Base-by-base conservation (phyloP, 2,888 invertebrate genomes). In the Parnassius orleans region DNA sequence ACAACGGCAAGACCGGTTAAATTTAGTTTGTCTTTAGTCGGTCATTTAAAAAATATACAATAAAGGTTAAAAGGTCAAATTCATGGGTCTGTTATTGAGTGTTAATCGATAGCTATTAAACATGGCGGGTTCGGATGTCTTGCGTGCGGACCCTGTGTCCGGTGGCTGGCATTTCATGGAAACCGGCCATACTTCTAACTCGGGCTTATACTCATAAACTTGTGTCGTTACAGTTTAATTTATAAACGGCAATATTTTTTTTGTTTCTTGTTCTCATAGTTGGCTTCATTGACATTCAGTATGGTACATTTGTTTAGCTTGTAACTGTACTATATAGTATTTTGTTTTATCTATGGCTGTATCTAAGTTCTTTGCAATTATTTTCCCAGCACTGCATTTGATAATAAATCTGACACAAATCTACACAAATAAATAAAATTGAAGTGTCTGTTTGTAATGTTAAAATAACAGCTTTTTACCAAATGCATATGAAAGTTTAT, bases 131-230 rank as follows among this genome's bases (percentile, higher is more conserved):
- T 71, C 66, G 75, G 73, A 75, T 75, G 66, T 61, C 74, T 83
- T 76, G 84, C 84, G 82, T 84, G 85, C 76, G 68, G 74, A 66
- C 64, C 63, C 68, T 64, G 66, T 70, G 66, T 75, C 71, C 71
- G 70, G 71, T 74, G 74, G 79, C 77, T 84, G 85, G 80, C 84
- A 85, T 84, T 85, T 85, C 78, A 80, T 80, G 78, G 76, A 80
- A 78, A 77, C 79, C 76, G 76, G 78, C 79, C 74, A 73, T 76
- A 74, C 76, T 75, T 77, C 77, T 76, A 80, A 77, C 55, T 51
- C 42, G 54, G 63, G 51, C 61, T 57, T 64, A 62, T 65, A 57
- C 61, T 57, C 64, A 61, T 65, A 57, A 58, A 54, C 53, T 54
- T 65, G 66, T 53, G 48, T 19, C 48, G 47, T 47, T 57, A 53